These are phyloP conservation scores for Falco cherrug DNA, from an alignment of 2,797 vertebrate genomes.

Conservation along the genomic window DNA sequence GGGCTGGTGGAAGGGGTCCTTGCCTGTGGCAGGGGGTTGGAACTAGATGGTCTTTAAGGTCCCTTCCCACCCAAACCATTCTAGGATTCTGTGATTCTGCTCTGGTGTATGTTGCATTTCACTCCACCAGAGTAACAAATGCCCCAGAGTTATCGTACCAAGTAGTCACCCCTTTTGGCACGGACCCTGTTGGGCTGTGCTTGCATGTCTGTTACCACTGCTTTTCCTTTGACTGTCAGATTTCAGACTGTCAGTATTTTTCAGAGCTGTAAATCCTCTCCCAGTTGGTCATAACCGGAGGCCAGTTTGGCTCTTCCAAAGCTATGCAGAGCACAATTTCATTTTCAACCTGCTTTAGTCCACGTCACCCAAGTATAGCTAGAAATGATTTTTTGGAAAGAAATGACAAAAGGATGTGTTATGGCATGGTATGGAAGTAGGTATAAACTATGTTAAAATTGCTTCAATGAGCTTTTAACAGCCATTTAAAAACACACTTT, in stretches of 20 bases:
- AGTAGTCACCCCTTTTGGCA: background rate
- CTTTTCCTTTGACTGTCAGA: background rate
- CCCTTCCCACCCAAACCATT: no score
- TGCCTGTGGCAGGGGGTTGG: no score
- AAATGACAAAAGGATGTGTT: background rate
- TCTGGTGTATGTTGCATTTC: no score
- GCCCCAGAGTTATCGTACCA: no score
- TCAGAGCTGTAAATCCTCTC: background rate
- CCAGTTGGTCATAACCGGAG: accelerated
- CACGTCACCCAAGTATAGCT: background rate
- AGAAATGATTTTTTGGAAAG: background rate
- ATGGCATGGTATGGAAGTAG: background rate
- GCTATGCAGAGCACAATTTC: background rate
- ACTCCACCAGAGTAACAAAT: no score
- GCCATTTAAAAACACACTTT: background rate
- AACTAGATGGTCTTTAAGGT: no score
- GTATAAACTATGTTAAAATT: background rate
- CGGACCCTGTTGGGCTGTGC: accelerated
- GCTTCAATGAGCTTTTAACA: background rate
- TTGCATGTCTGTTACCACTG: background rate
- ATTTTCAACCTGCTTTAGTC: background rate
- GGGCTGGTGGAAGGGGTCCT: no score
- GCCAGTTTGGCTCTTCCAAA: background rate
- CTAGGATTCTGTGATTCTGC: no score
- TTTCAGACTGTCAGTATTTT: background rate